These are phyloP conservation scores for Coturnix japonica DNA, from an alignment of 2,113 vertebrate genomes.

Conservation along the genomic window DNA sequence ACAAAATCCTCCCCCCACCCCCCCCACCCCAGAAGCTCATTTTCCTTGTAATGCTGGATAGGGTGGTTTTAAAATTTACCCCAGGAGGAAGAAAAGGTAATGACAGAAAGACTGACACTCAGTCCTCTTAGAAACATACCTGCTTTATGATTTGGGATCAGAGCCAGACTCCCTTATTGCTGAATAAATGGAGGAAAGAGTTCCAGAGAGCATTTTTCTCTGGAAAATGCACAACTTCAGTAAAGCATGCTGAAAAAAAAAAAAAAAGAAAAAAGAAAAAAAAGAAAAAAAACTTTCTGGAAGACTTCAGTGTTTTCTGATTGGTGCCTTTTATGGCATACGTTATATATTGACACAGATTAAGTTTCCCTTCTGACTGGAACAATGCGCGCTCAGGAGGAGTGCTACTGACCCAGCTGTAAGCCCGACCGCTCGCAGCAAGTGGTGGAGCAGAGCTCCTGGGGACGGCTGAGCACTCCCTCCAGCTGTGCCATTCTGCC, in stretches of 20 bases:
- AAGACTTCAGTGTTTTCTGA: slow-evolving; percentile 27
- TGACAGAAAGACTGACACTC: neutral
- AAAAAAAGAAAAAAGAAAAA: no score
- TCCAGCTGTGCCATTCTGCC: neutral
- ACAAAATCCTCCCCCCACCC: neutral
- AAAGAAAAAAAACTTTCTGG: neutral
- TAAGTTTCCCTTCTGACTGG: slow-evolving; percentile 72
- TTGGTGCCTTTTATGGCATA: slow-evolving; percentile 58
- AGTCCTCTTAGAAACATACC: slow-evolving; percentile 1
- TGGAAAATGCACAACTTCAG: neutral
- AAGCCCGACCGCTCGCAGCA: neutral
- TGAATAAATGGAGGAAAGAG: neutral
- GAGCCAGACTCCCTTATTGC: neutral
- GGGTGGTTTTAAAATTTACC: neutral
- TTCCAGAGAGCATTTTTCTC: neutral
- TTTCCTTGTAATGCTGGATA: neutral
- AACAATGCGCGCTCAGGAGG: slow-evolving; percentile 67
- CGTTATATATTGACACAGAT: slow-evolving; percentile 72
- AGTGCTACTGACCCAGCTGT: slow-evolving; percentile 64
- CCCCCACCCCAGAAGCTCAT: neutral
- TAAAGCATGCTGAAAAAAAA: neutral
- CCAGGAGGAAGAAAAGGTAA: neutral
- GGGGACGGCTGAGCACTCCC: slow-evolving; percentile 23
- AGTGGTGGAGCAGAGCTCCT: neutral
- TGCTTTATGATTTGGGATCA: neutral